Evolutionary conservation across 2,113 vertebrate genomes (phyloP).

Genomic region (Cacatua alba): DNA sequence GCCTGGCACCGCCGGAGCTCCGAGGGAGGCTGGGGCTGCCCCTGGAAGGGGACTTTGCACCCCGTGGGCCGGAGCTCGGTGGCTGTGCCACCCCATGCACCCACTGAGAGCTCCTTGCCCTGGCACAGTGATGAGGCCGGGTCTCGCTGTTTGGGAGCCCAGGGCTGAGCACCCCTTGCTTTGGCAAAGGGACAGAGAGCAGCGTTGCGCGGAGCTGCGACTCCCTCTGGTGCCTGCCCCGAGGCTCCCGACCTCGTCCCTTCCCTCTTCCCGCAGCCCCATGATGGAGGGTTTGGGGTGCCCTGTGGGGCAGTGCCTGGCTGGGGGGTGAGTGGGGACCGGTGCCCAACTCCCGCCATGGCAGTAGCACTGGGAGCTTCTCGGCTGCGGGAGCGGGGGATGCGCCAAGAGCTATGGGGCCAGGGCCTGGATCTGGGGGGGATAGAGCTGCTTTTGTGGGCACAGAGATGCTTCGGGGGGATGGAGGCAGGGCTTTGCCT

Average conservation of each 20-base stretch:
- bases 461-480: neutral
- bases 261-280: neutral
- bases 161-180: neutral
- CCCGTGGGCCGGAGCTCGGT: rapidly evolving
- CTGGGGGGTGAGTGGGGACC: neutral
- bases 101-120: neutral
- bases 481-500: neutral
- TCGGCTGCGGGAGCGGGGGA: rapidly evolving
- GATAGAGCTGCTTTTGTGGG: rapidly evolving
- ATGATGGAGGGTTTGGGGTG: neutral
- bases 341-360: rapidly evolving
- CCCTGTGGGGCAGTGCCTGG: rapidly evolving
- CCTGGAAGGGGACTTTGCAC: neutral
- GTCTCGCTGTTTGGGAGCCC: neutral
- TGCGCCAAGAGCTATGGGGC: neutral
- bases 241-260: rapidly evolving
- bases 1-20: neutral
- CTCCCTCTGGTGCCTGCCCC: slow-evolving; percentile 29
- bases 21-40: neutral
- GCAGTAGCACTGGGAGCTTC: neutral
- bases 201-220: neutral
- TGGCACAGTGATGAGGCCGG: neutral
- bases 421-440: neutral
- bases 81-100: neutral
- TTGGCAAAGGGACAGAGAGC: rapidly evolving